Evolutionary conservation across 92 coral and sea anemone genomes (phyloP).

Genomic region (Siderastrea radians): DNA sequence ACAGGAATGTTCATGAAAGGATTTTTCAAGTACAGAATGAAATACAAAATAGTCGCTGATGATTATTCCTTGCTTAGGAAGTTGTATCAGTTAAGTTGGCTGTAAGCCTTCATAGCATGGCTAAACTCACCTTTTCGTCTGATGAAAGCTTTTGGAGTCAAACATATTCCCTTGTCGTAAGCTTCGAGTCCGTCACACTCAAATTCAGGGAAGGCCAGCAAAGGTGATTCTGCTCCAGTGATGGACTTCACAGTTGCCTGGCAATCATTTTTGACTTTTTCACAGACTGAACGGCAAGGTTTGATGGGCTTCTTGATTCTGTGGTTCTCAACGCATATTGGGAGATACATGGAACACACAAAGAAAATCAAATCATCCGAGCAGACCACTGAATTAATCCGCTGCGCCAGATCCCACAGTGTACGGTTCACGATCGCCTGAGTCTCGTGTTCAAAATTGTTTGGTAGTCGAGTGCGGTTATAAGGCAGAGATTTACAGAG

Average conservation of each 20-base stretch:
- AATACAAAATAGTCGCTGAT: too few relatives aligned
- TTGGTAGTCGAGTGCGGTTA: conserved; percentile 64
- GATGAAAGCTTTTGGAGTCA: conserved; percentile 62
- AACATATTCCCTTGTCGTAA: conserved; percentile 58
- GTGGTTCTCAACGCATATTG: conserved; percentile 55
- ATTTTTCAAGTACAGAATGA: too few relatives aligned
- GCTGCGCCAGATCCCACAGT: conserved; percentile 23
- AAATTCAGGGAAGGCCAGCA: conserved; percentile 28
- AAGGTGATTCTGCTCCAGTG: conserved; percentile 17
- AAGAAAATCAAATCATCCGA: conserved; percentile 64
- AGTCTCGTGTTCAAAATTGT: conserved; percentile 19
- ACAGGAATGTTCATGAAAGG: too few relatives aligned
- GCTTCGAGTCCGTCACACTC: conserved; percentile 49
- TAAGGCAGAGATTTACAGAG: conserved; percentile 57
- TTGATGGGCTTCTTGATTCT: background rate
- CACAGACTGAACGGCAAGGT: conserved; percentile 73
- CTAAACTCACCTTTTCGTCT: background rate
- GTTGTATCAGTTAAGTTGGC: background rate
- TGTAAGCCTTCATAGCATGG: background rate
- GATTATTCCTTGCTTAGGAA: background rate
- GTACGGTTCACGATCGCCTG: conserved; percentile 30
- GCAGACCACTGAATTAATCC: conserved; percentile 45
- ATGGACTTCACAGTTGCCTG: conserved; percentile 17
- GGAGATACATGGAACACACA: conserved; percentile 56
- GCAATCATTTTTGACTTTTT: conserved; percentile 63